These are phyloP conservation scores for Drosophila santomea DNA, from an alignment of 1,140 invertebrate species.

Conservation along the genomic window DNA sequence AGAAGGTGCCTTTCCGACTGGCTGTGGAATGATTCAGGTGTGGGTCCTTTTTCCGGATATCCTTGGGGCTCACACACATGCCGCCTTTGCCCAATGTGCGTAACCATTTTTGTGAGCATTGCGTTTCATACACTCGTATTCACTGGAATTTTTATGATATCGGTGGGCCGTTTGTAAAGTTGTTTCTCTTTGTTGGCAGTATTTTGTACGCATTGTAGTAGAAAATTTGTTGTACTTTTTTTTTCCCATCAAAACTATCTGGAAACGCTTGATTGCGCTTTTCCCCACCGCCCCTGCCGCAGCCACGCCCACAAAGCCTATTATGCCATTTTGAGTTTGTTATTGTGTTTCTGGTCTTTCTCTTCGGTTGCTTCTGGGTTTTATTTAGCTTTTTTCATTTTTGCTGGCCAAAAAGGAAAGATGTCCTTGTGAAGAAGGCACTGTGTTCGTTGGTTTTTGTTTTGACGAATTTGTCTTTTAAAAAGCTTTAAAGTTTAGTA, in stretches of 20 bases:
- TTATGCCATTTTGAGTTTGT: constrained; percentile 64
- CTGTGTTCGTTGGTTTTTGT: constrained; percentile 5
- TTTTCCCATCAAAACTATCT: constrained; percentile 54
- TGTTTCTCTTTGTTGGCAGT: constrained; percentile 50
- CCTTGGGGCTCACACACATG: constrained; percentile 41
- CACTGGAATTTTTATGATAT: constrained; percentile 69
- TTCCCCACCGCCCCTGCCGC: constrained; percentile 22
- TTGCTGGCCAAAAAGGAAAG: background rate
- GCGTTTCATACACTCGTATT: constrained; percentile 53
- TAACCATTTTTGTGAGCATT: constrained; percentile 80
- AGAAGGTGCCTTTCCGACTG: constrained; percentile 8
- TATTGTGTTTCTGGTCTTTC: constrained; percentile 50
- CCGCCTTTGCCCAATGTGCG: constrained; percentile 72
- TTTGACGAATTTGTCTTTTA: background rate
- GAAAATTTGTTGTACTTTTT: constrained; percentile 45
- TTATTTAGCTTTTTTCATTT: constrained; percentile 1
- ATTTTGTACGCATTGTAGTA: constrained; percentile 53
- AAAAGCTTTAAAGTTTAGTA: background rate
- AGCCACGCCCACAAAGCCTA: constrained; percentile 52
- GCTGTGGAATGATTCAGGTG: constrained; percentile 34
- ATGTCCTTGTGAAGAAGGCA: constrained; percentile 29
- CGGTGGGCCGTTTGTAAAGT: constrained; percentile 12
- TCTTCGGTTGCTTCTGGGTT: constrained; percentile 12
- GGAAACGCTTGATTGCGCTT: constrained; percentile 72
- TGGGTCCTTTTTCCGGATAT: constrained; percentile 18